A percentile compares a stretch with the other conserved stretches of the same genome.
Conservation (phyloP, 1,140 invertebrate genomes). For the Drosophila saltans region DNA sequence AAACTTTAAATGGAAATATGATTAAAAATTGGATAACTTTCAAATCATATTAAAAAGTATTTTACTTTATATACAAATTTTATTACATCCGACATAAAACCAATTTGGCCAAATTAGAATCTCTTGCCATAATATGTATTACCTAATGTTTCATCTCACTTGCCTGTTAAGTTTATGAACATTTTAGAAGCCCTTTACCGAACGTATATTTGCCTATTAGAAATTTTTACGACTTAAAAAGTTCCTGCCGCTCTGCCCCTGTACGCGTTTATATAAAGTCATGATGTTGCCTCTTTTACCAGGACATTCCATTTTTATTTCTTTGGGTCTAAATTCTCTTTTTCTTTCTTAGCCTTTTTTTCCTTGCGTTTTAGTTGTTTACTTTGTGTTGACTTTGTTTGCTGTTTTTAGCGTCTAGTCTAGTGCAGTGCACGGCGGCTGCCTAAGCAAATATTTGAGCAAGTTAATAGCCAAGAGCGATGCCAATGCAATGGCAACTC, state of each 20-base stretch:
- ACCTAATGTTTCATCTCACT: not conserved
- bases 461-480: slow-evolving; percentile 76
- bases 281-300: slow-evolving; percentile 40
- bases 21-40: too few species aligned
- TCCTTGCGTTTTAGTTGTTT: slow-evolving; percentile 44
- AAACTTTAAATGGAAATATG: too few species aligned
- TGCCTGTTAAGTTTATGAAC: slow-evolving; percentile 1
- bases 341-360: slow-evolving; percentile 37
- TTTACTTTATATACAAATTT: not conserved
- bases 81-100: not conserved
- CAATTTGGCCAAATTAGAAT: not conserved
- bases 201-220: slow-evolving; percentile 14
- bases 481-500: slow-evolving; percentile 56
- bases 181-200: slow-evolving; percentile 29
- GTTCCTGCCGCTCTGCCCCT: slow-evolving; percentile 24
- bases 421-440: slow-evolving; percentile 60
- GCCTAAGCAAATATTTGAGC: slow-evolving; percentile 72
- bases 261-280: slow-evolving; percentile 24
- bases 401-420: slow-evolving; percentile 57
- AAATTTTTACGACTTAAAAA: slow-evolving; percentile 14
- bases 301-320: slow-evolving; percentile 36
- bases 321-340: slow-evolving; percentile 23
- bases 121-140: not conserved
- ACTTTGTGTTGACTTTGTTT: slow-evolving; percentile 58
- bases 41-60: too few species aligned